These are phyloP conservation scores for Stictocephala bisonia DNA, from an alignment of 2,888 invertebrate species.

Conservation along the genomic window DNA sequence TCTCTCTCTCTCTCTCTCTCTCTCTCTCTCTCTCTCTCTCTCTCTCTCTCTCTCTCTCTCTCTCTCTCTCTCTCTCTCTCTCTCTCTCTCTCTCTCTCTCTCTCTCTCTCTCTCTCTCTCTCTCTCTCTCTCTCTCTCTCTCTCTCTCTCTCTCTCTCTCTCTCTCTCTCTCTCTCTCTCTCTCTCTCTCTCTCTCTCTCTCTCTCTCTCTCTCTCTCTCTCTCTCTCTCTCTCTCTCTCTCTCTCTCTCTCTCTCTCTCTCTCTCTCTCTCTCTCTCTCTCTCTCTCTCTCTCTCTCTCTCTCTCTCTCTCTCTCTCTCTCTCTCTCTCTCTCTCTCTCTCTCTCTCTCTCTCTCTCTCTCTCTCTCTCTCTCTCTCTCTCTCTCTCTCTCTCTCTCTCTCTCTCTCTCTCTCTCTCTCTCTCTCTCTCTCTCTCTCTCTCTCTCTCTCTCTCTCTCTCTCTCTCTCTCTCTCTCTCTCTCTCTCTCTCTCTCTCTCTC, in stretches of 20 bases:
- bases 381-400: conserved; percentile 28
- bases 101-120: background rate
- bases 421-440: conserved; percentile 42
- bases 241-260: conserved; percentile 19
- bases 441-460: conserved; percentile 4
- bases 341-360: conserved; percentile 19
- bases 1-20: conserved; percentile 21
- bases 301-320: background rate
- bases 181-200: conserved; percentile 12
- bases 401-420: conserved; percentile 40
- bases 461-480: conserved; percentile 34
- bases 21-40: conserved; percentile 19
- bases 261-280: background rate
- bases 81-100: conserved; percentile 20
- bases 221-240: conserved; percentile 5
- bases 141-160: background rate
- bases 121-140: conserved; percentile 1
- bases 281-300: conserved; percentile 12
- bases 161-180: conserved; percentile 8
- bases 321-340: conserved; percentile 5
- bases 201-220: background rate
- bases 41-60: conserved; percentile 30
- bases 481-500: conserved; percentile 43
- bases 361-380: background rate
- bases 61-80: conserved; percentile 32